These are phyloP conservation scores for Deroptyus accipitrinus DNA, from an alignment of 2,113 vertebrate genomes.

Conservation along the genomic window DNA sequence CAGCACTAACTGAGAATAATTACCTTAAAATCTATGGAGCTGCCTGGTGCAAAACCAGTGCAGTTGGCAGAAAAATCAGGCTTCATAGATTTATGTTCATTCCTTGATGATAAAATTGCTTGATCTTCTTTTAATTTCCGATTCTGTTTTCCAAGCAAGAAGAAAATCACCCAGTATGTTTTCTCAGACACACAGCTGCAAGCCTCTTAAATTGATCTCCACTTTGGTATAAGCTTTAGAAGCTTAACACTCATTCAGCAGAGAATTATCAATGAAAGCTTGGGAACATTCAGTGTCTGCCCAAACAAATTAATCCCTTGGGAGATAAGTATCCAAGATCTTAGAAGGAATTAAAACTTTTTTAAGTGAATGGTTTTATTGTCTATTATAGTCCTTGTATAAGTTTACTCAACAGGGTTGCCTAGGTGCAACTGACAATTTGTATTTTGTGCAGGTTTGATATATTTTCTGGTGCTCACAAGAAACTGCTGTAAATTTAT, in stretches of 20 bases:
- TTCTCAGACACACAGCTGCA: not conserved
- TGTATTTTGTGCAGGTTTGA: not conserved
- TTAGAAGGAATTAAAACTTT: not conserved
- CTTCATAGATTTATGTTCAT: not conserved
- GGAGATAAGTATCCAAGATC: not conserved
- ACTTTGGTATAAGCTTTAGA: not conserved
- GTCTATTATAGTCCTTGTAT: not conserved
- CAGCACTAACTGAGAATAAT: not conserved
- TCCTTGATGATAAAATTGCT: not conserved
- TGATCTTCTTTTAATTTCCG: slow-evolving; percentile 1
- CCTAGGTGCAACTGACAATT: not conserved
- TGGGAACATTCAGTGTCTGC: not conserved
- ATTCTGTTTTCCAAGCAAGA: slow-evolving; percentile 1
- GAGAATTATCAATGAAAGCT: not conserved
- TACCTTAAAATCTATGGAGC: not conserved
- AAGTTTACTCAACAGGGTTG: not conserved
- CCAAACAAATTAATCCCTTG: not conserved
- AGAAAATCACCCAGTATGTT: not conserved
- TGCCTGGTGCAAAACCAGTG: not conserved
- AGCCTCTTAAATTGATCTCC: not conserved
- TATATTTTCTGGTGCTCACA: not conserved
- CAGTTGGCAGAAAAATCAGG: not conserved
- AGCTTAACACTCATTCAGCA: not conserved
- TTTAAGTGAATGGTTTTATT: not conserved
- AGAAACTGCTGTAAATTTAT: not conserved